phyloP scores from a whole-genome alignment of 2,888 invertebrate species.

The Sceliomorpha sp. region DNA sequence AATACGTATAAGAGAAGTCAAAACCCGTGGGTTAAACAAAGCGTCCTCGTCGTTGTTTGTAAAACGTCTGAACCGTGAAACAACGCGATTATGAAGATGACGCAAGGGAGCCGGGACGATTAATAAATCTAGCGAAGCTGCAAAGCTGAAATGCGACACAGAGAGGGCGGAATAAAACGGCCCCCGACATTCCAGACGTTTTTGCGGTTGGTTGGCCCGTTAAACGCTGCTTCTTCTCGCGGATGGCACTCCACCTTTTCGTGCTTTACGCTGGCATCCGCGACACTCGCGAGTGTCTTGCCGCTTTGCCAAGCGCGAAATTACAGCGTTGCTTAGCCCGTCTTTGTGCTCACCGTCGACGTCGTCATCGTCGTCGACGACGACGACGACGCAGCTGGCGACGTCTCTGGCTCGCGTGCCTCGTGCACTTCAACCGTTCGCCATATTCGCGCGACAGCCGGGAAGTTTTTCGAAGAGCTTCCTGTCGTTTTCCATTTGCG shows the following conservation, averaged over 20 bases:
- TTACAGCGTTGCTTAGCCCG: conserved; percentile 55
- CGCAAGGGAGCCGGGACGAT: conserved; percentile 45
- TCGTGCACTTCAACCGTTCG: conserved; percentile 16
- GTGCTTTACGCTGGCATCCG: conserved; percentile 46
- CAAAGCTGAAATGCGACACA: conserved; percentile 30
- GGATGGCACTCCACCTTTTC: conserved; percentile 38
- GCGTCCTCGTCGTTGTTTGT: too few relatives aligned
- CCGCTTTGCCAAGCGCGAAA: conserved; percentile 61
- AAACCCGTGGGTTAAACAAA: too few relatives aligned
- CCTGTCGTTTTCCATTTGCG: too few relatives aligned
- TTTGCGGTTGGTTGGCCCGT: conserved; percentile 59
- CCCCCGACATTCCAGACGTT: conserved; percentile 36
- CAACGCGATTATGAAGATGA: conserved; percentile 33
- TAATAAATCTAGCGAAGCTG: conserved; percentile 61
- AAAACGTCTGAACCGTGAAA: too few relatives aligned
- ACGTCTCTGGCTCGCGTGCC: conserved; percentile 31
- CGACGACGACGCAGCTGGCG: conserved; percentile 25
- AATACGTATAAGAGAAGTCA: too few relatives aligned
- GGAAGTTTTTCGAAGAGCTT: too few relatives aligned
- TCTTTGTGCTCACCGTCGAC: conserved; percentile 33
- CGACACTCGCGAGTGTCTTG: conserved; percentile 49
- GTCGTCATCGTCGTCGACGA: conserved; percentile 25
- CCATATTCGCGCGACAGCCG: conserved; percentile 2
- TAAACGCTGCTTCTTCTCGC: conserved; percentile 39
- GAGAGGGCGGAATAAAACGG: conserved; percentile 37